Conservation (phyloP, 2,797 vertebrate genomes). For the Heliangelus exortis region DNA sequence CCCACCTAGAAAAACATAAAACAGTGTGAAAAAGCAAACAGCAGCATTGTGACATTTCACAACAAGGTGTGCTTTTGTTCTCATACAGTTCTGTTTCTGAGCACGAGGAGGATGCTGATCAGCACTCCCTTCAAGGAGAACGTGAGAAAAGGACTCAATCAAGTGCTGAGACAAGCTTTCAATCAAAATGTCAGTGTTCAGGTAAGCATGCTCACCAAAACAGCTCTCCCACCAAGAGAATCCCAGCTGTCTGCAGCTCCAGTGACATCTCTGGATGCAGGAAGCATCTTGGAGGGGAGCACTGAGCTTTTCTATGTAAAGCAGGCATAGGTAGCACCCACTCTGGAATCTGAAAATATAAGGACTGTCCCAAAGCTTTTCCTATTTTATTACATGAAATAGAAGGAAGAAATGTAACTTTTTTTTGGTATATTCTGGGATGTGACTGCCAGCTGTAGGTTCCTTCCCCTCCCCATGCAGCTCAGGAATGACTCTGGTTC, state of each 20-base stretch:
- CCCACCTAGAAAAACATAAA: neutral
- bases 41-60: neutral
- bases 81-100: constrained; percentile 89
- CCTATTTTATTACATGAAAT: neutral
- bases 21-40: neutral
- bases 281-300: neutral
- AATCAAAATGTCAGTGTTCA: constrained; percentile 87
- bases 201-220: constrained; percentile 76
- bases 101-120: constrained; percentile 87
- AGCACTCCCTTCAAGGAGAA: constrained; percentile 88
- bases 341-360: neutral
- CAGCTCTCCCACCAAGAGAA: neutral
- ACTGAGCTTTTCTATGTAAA: neutral
- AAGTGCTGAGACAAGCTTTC: constrained; percentile 89
- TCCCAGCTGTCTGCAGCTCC: neutral
- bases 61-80: constrained; percentile 18
- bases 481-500: neutral
- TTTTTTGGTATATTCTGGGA: neutral
- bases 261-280: neutral
- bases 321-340: neutral
- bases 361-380: neutral
- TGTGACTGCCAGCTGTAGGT: neutral
- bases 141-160: constrained; percentile 88
- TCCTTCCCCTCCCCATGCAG: neutral
- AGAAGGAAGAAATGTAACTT: neutral